These are phyloP conservation scores for Dugesia japonica DNA, from an alignment of 2,888 invertebrate genomes.

Conservation along the genomic window DNA sequence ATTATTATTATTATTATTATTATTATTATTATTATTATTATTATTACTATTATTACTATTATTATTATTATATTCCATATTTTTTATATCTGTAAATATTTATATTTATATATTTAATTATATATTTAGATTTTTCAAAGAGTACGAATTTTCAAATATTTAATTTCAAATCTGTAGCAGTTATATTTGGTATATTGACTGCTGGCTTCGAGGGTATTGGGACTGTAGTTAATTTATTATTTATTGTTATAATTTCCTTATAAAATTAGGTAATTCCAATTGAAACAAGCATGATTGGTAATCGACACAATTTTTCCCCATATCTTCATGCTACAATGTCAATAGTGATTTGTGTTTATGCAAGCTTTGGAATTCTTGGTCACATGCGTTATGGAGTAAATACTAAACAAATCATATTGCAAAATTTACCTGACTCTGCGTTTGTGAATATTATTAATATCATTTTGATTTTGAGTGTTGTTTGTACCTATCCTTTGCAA, in stretches of 20 bases:
- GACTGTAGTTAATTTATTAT: conserved; percentile 39
- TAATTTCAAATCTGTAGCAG: conserved; percentile 38
- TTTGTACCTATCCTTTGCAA: conserved; percentile 44
- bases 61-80: too few relatives aligned
- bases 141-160: conserved; percentile 24
- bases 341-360: conserved; percentile 39
- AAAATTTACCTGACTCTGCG: conserved; percentile 38
- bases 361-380: conserved; percentile 41
- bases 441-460: conserved; percentile 40
- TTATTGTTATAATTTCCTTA: neutral
- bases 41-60: too few relatives aligned
- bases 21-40: too few relatives aligned
- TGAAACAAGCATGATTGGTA: conserved; percentile 46
- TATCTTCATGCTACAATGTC: conserved; percentile 41
- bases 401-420: conserved; percentile 43
- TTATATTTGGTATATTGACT: conserved; percentile 43
- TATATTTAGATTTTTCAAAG: neutral
- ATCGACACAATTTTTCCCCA: conserved; percentile 40
- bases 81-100: too few relatives aligned
- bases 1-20: too few relatives aligned
- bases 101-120: neutral
- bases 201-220: conserved; percentile 45
- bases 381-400: conserved; percentile 41
- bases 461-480: conserved; percentile 41
- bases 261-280: conserved; percentile 43